These are phyloP conservation scores for Anarrhichthys ocellatus DNA, from an alignment of 2,113 vertebrate species.

Conservation along the genomic window DNA sequence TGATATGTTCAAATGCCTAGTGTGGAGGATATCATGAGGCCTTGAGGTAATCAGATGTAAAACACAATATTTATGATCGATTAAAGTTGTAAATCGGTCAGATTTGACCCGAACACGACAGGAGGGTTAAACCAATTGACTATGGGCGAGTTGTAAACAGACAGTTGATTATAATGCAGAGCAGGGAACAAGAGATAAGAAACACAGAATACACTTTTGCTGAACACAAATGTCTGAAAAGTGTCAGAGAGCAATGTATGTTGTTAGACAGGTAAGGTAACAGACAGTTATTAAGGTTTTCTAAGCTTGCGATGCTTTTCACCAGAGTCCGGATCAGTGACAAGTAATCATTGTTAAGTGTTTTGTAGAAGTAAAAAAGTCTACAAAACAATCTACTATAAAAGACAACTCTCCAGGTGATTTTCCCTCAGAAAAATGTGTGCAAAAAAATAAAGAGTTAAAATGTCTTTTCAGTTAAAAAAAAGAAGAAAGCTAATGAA, in stretches of 20 bases:
- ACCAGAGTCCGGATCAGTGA: not conserved
- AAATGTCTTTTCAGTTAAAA: not conserved
- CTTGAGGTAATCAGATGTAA: too few species aligned
- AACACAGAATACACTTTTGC: not conserved
- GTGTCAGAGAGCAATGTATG: not conserved
- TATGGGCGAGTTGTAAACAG: not conserved
- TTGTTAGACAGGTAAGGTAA: not conserved
- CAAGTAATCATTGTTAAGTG: not conserved
- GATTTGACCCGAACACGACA: too few species aligned
- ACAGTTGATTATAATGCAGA: not conserved
- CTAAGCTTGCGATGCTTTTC: not conserved
- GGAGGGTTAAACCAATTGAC: not conserved
- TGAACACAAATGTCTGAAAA: not conserved
- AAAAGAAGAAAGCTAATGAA: not conserved
- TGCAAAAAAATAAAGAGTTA: not conserved
- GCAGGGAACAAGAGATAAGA: not conserved
- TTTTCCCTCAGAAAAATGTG: not conserved
- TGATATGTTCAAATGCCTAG: too few species aligned
- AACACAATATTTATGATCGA: too few species aligned
- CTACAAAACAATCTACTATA: too few species aligned
- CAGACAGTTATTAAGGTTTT: not conserved
- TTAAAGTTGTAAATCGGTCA: too few species aligned
- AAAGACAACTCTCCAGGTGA: not conserved
- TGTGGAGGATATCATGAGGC: too few species aligned
- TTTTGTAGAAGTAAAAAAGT: not conserved